Evolutionary conservation across 2,113 vertebrate species (phyloP).

Genomic region (Cryptomyrus ogoouensis): DNA sequence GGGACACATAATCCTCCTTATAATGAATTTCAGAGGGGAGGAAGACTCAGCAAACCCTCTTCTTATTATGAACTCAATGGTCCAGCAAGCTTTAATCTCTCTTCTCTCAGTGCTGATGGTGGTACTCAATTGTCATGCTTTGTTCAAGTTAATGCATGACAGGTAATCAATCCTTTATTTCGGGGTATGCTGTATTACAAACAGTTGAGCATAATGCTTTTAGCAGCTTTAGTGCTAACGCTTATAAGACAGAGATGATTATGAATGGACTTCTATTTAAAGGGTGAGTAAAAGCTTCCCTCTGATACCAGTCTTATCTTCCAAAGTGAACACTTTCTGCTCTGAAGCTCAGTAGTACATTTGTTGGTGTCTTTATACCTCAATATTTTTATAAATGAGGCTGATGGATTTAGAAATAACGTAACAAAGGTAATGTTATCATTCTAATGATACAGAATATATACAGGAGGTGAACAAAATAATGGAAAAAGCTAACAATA

Average conservation of each 20-base stretch:
- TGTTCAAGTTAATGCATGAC: not conserved
- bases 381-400: not conserved
- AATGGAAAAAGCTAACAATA: not conserved
- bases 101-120: not conserved
- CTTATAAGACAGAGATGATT: constrained; percentile 5
- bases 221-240: not conserved
- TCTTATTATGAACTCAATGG: constrained; percentile 14
- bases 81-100: constrained; percentile 10
- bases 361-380: not conserved
- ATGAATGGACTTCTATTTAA: not conserved
- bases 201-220: not conserved
- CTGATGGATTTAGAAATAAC: not conserved
- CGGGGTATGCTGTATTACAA: not conserved
- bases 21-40: constrained; percentile 15
- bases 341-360: not conserved
- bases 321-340: not conserved
- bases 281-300: not conserved
- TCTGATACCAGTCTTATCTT: not conserved
- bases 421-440: not conserved
- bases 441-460: not conserved
- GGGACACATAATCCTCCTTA: constrained; percentile 4
- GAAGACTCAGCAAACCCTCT: constrained; percentile 8
- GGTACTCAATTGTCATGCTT: constrained; percentile 1
- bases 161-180: constrained; percentile 11
- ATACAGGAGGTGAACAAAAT: not conserved